These are phyloP conservation scores for Melanotaenia trifasciata DNA, from an alignment of 2,797 vertebrate genomes.

Conservation along the genomic window DNA sequence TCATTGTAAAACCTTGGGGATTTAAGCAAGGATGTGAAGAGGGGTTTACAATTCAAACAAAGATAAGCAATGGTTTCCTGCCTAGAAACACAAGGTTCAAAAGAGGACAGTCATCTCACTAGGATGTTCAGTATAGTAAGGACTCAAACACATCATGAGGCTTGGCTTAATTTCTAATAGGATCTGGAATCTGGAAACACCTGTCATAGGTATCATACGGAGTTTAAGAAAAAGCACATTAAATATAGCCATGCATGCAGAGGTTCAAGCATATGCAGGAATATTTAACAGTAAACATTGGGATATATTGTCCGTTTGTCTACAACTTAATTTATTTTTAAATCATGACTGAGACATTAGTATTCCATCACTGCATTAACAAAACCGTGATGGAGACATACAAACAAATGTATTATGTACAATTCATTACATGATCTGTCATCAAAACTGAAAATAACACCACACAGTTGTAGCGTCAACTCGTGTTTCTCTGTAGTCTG, in stretches of 20 bases:
- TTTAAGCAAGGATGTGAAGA: constrained; percentile 67
- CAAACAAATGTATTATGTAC: constrained; percentile 14
- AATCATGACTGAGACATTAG: not conserved
- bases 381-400: not conserved
- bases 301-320: constrained; percentile 1
- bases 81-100: constrained; percentile 54
- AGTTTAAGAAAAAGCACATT: constrained; percentile 36
- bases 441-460: not conserved
- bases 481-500: not conserved
- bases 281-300: constrained; percentile 16
- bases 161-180: constrained; percentile 29
- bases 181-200: constrained; percentile 34
- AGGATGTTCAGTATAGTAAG: constrained; percentile 20
- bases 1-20: constrained; percentile 64
- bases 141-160: constrained; percentile 34
- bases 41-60: constrained; percentile 63
- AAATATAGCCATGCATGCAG: constrained; percentile 60
- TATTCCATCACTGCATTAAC: constrained; percentile 25
- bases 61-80: constrained; percentile 69
- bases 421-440: not conserved
- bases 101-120: constrained; percentile 37
- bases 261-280: constrained; percentile 54
- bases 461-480: not conserved
- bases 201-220: constrained; percentile 19
- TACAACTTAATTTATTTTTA: constrained; percentile 8